Base-by-base conservation (phyloP, 2,888 invertebrate genomes). In the Tenodera sinensis region DNA sequence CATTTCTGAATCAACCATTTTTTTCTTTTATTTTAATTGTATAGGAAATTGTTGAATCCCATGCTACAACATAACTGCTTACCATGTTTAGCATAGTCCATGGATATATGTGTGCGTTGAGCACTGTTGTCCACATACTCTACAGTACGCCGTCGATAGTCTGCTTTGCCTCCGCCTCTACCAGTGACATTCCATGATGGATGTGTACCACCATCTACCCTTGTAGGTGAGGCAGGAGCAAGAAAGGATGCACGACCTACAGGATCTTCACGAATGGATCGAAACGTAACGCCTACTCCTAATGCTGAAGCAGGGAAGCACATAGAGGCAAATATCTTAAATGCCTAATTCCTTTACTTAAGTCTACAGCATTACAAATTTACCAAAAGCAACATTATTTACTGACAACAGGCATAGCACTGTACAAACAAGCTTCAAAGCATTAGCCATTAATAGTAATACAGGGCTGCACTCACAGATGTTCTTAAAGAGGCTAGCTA, bases 61-160 rank as follows among this genome's bases (percentile, higher is more conserved):
- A 71, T 20, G 0, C 54, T 71, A 20, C 3, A 54, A 71, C 20
- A 71, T 20, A 71, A 20, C 25, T 20, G 34, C 20, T 88, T n/a
- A 87, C 81, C 81, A 87, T 87, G 83, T 81, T 87, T 87, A 15
- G 30, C 34, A 27, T 34, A 87, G n/a, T 87, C 81, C n/a, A 87
- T 87, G 8, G 30, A 83, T 28, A 88, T 84, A 20, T 88, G 47
- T n/a, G 89, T 84, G 6, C 89, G 89, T 6, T 88, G 89, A 81
- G 83, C 84, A 71, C 82, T 90, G 90, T 92, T 94, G 91, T 94
- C 94, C 0, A 94, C 93, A 91, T 93, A 94, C 90, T 94, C 94
- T 83, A 92, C 92, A 1, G 93, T 93, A 89, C 92, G 93, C 89
- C 92, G 92, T 87, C 92, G 92, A 91, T 93, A 94, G 91, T 94